Evolutionary conservation across 2,113 vertebrate species (phyloP), one percentile per base, ranked within the genome.

Genomic region (Hippocampus barbouri): DNA sequence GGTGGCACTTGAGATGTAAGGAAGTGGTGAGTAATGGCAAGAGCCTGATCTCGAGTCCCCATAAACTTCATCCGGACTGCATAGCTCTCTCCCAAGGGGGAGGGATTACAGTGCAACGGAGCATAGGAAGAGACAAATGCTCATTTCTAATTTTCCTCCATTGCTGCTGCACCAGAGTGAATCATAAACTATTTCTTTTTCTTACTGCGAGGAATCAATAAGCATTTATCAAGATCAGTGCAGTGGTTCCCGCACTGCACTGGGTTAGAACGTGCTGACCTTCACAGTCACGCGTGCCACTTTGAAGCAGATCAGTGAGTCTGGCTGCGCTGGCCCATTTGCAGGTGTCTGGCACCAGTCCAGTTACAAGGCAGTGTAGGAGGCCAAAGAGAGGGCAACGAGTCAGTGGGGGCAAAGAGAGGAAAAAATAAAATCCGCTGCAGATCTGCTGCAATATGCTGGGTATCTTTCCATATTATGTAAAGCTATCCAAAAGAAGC

Each of bases 371-470:
- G 69, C 38, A 80, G 69, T 5, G 61, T 20, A 72, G 63, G 71
- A 81, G 73, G 74, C 74, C 74, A 79, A 72, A 68, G 64, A 77
- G 62, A 65, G 70, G 68, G 75, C 61, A 68, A 75, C 67, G 75
- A 73, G 72, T 71, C 79, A 77, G 73, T 72, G 79, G 66, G 62
- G 70, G 71, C 72, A 72, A 38, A 38, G 34, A 79, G 51, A 81
- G 80, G 57, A 78, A 72, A 83, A 77, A 84, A 85, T 72, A 72
- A 80, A 84, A 86, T 72, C 72, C 78, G 81, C 81, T 81, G 82
- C 63, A 70, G 68, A 41, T n/a, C 10, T 41, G 38, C 38, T 41
- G 62, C 9, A 40, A 41, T 12, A 6, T 43, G 11, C 20, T 5
- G 1, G 21, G 4, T 23, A 5, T 64, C 8, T 21, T 63, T 63